phyloP scores from a whole-genome alignment of 2,797 vertebrate genomes.

The Rhyacichthys aspro region DNA sequence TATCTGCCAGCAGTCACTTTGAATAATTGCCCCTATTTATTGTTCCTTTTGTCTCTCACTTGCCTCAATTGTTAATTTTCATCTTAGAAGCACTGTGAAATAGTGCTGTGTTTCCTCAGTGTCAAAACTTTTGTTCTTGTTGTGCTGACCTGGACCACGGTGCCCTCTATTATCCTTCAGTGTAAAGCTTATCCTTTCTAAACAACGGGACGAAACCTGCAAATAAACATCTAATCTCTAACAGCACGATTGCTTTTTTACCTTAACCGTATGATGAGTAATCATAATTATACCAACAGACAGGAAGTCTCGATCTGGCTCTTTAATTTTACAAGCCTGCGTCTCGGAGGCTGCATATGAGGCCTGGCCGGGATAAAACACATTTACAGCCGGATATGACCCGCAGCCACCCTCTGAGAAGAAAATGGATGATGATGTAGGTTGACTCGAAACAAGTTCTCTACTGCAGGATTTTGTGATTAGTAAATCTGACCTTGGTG shows the following conservation, averaged over 20 bases:
- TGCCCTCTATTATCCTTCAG: too few species aligned
- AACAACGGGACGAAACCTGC: too few species aligned
- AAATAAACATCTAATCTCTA: too few species aligned
- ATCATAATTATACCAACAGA: constrained; percentile 31
- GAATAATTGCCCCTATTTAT: too few species aligned
- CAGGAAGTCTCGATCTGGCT: constrained; percentile 48
- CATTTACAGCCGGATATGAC: constrained; percentile 49
- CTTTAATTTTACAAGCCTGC: constrained; percentile 36
- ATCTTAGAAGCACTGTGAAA: too few species aligned
- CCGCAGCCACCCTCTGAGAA: constrained; percentile 27
- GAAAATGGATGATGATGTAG: constrained; percentile 28
- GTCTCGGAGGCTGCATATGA: constrained; percentile 28
- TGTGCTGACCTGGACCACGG: too few species aligned
- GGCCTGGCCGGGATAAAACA: constrained; percentile 50
- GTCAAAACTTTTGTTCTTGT: too few species aligned
- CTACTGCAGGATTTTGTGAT: constrained; percentile 18
- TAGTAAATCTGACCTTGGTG: constrained; percentile 30
- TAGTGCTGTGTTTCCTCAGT: too few species aligned
- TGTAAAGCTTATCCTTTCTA: too few species aligned
- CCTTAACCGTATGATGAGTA: constrained; percentile 1
- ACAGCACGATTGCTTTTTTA: not conserved
- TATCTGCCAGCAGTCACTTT: too few species aligned
- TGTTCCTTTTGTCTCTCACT: too few species aligned
- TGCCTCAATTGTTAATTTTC: too few species aligned
- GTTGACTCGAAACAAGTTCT: constrained; percentile 21